Conservation (phyloP, 2,888 invertebrate genomes). For the Phlogophora meticulosa region DNA sequence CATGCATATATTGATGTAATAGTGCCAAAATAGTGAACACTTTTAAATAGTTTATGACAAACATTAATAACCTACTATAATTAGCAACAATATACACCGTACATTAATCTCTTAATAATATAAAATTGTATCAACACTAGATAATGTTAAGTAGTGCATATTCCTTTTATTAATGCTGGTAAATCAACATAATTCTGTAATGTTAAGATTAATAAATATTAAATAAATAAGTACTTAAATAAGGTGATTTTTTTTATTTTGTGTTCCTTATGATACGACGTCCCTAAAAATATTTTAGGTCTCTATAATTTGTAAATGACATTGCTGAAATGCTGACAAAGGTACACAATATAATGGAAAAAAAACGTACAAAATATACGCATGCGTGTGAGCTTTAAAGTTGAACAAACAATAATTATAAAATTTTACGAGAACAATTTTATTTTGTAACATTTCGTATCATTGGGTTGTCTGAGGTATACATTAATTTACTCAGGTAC, state of each 20-base stretch:
- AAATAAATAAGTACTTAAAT: constrained; percentile 83
- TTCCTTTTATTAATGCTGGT: constrained; percentile 81
- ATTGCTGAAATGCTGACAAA: constrained; percentile 1
- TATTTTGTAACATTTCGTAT: too few relatives aligned
- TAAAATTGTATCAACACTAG: constrained; percentile 75
- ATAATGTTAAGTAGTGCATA: constrained; percentile 74
- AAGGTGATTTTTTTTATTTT: constrained; percentile 43
- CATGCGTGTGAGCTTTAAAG: too few relatives aligned
- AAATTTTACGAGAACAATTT: too few relatives aligned
- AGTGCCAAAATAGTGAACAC: constrained; percentile 85
- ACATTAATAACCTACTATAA: constrained; percentile 69
- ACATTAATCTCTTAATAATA: constrained; percentile 75
- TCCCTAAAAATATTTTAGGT: neutral
- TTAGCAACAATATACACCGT: constrained; percentile 78
- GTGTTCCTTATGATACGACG: neutral
- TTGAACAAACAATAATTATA: too few relatives aligned
- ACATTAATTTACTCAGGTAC: too few relatives aligned
- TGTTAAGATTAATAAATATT: constrained; percentile 81
- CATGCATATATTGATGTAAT: constrained; percentile 81
- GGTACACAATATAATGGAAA: neutral
- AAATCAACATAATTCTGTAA: constrained; percentile 79
- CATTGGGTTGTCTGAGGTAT: too few relatives aligned
- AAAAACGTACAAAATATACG: neutral
- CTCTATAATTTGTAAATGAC: neutral
- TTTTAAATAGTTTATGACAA: constrained; percentile 67